Evolutionary conservation across 1,140 invertebrate genomes (phyloP), one percentile per base, ranked within the genome.

Genomic region (Tetramorium parvispinum): DNA sequence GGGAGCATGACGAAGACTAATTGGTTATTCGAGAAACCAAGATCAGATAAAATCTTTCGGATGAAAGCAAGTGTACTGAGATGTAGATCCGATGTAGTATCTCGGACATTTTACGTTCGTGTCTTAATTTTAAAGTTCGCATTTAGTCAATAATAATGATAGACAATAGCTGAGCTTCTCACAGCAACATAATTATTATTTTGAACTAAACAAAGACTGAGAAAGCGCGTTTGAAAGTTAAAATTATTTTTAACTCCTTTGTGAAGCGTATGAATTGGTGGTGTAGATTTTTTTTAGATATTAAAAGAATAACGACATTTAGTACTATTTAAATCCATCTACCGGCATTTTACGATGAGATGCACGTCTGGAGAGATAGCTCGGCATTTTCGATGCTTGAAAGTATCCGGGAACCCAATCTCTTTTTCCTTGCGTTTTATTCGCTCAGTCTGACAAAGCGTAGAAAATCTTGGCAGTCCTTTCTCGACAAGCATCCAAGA

Each of bases 11-110:
- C 7, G 24, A 43, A 5, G 66, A 71, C 24, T 73, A 83, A 83
- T 83, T 75, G 79, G 53, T 83, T 59, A 83, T 83, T 83, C 68
- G 79, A 82, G 79, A 73, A 82, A 82, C 66, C 51, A 10, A 46
- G 78, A 81, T 75, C 68, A 46, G 55, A 83, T 49, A 32, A 66
- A 66, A 32, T 61, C 68, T 43, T 75, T 59, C 13, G 24, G 53
- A 37, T 21, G 27, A 66, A 65, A 79, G 32, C 43, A 61, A 73
- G 37, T 21, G 16, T 46, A 71, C 71, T 57, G 65, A 55, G 24
- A 75, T 68, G 55, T 46, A 21, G 37, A 55, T 55, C n/a, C 16
- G 16, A 24, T 70, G 8, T 71, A 40, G 8, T 71, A 40, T n/a
- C 16, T 65, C 59, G 76, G 53, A n/a, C 37, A 11, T 40, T 21